A percentile compares a stretch with the other conserved stretches of the same genome.
Evolutionary conservation across 1,140 invertebrate genomes (phyloP).

Genomic region (Magallana angulata): DNA sequence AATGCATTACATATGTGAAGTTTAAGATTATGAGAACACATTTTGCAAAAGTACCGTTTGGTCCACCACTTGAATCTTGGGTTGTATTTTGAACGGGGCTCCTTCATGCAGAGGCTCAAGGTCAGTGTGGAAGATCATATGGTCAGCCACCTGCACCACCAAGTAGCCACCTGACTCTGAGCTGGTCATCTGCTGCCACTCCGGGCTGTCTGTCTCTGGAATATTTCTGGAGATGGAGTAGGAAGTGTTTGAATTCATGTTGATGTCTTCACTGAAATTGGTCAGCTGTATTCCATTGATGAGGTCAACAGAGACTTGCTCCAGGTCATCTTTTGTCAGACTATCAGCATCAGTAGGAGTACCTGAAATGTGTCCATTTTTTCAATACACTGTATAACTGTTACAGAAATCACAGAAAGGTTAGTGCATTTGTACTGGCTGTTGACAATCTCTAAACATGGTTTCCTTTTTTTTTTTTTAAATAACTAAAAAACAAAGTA

Average conservation of each 20-base stretch:
- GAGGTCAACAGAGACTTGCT: not conserved
- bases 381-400: not conserved
- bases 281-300: constrained; percentile 52
- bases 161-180: not conserved
- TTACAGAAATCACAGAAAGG: too few relatives aligned
- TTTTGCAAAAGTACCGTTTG: constrained; percentile 42
- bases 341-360: not conserved
- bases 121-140: constrained; percentile 51
- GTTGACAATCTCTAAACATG: too few relatives aligned
- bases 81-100: constrained; percentile 52
- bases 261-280: constrained; percentile 53
- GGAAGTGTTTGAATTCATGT: constrained; percentile 42
- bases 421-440: too few relatives aligned
- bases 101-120: constrained; percentile 57
- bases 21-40: too few relatives aligned
- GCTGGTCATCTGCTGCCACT: constrained; percentile 16
- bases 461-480: too few relatives aligned
- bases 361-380: not conserved
- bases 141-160: constrained; percentile 42
- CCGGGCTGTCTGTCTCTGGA: constrained; percentile 25
- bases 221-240: constrained; percentile 45
- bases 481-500: too few relatives aligned
- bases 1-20: too few relatives aligned
- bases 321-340: not conserved
- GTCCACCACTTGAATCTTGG: constrained; percentile 59